phyloP scores from a whole-genome alignment of 2,888 invertebrate genomes.

The Endotricha flammealis region DNA sequence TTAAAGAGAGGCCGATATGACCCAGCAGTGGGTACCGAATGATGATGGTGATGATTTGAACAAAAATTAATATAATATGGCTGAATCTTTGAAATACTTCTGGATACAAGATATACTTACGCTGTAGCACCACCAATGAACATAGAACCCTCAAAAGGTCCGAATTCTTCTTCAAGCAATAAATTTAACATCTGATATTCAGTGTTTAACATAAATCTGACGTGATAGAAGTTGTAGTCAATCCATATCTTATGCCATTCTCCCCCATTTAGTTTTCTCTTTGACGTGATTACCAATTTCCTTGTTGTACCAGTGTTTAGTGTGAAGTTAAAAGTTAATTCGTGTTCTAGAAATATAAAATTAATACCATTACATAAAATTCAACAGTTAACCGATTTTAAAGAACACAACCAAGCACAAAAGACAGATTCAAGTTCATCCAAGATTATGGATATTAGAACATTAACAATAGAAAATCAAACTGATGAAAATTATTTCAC shows the following conservation, averaged over 20 bases:
- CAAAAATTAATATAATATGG: neutral
- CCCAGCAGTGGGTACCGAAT: no score
- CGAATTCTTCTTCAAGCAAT: slow-evolving; percentile 90
- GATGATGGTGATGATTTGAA: no score
- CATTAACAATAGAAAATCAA: no score
- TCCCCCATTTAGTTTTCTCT: slow-evolving; percentile 90
- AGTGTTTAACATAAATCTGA: slow-evolving; percentile 94
- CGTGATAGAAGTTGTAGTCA: slow-evolving; percentile 95
- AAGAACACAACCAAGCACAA: no score
- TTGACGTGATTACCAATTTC: slow-evolving; percentile 89
- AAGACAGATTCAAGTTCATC: no score
- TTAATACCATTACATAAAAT: no score
- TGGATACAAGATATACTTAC: slow-evolving; percentile 81
- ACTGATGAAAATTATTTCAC: neutral
- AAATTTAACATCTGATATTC: slow-evolving; percentile 93
- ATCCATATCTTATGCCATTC: slow-evolving; percentile 98
- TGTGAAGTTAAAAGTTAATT: slow-evolving; percentile 93
- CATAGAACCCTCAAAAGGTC: slow-evolving; percentile 95
- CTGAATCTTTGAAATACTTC: neutral
- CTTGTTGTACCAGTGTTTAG: slow-evolving; percentile 89
- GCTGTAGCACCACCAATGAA: slow-evolving; percentile 95
- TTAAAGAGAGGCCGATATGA: no score
- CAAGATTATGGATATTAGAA: no score
- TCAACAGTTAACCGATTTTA: no score
- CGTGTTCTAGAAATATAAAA: slow-evolving; percentile 79